Evolutionary conservation across 1,140 invertebrate species (phyloP).

Genomic region (Solen grandis): DNA sequence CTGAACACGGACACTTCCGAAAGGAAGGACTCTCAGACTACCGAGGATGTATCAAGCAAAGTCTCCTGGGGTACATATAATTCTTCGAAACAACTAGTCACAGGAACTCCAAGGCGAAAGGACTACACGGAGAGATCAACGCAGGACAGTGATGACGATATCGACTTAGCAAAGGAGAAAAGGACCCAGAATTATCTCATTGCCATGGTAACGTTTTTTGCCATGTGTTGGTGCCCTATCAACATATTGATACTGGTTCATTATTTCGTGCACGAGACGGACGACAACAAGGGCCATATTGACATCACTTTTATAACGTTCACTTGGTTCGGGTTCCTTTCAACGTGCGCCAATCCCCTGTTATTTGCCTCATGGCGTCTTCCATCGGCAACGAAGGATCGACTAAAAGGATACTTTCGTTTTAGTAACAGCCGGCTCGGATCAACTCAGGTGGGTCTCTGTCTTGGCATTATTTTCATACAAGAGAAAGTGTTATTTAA

Average conservation of each 20-base stretch:
- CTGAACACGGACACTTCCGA: constrained; percentile 25
- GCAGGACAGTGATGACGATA: constrained; percentile 83
- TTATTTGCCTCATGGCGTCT: constrained; percentile 86
- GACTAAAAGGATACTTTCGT: constrained; percentile 85
- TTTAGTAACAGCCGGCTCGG: constrained; percentile 79
- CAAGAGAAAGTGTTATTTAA: neutral
- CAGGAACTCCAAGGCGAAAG: constrained; percentile 40
- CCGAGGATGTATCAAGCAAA: constrained; percentile 29
- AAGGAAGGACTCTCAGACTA: constrained; percentile 20
- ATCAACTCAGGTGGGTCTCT: constrained; percentile 41
- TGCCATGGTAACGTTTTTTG: constrained; percentile 85
- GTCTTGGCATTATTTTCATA: neutral
- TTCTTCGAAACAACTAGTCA: neutral
- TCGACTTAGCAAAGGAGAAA: constrained; percentile 85
- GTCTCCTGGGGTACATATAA: constrained; percentile 45
- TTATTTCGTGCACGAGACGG: constrained; percentile 86
- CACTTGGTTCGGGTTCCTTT: constrained; percentile 87
- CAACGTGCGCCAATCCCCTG: constrained; percentile 85
- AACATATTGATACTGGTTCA: constrained; percentile 86
- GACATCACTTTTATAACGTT: constrained; percentile 87
- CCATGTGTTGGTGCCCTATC: constrained; percentile 86
- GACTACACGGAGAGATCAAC: constrained; percentile 57
- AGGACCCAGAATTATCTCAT: constrained; percentile 86
- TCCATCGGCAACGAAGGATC: constrained; percentile 85
- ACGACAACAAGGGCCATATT: constrained; percentile 86